Percentiles rank a stretch among this genome's conserved stretches.
Evolutionary conservation across 2,797 vertebrate species (phyloP).

Genomic region (Merluccius polli): DNA sequence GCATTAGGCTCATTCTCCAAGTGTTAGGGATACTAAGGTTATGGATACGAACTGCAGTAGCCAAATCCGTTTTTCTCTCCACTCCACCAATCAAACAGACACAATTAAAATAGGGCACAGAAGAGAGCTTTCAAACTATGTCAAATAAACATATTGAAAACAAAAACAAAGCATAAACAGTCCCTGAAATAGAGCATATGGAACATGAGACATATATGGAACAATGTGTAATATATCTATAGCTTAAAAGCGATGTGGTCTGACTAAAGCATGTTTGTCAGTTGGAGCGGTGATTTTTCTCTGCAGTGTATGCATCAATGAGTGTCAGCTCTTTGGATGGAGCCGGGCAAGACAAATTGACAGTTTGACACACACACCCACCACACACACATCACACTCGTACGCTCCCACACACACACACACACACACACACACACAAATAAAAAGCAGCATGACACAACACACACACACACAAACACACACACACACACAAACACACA

Average conservation of each 20-base stretch:
- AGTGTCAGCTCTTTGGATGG: conserved; percentile 68
- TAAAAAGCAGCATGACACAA: conserved; percentile 7
- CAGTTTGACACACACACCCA: conserved; percentile 43
- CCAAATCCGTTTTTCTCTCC: neutral
- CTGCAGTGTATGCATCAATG: conserved; percentile 65
- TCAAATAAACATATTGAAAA: neutral
- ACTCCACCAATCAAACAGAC: neutral
- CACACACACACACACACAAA: conserved; percentile 21
- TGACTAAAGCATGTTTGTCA: conserved; percentile 73
- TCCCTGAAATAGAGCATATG: neutral
- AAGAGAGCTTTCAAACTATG: neutral
- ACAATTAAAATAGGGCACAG: neutral
- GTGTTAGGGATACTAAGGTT: neutral
- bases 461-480: conserved; percentile 13
- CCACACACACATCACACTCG: conserved; percentile 19
- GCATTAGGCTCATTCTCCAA: neutral
- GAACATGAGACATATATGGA: neutral
- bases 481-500: conserved; percentile 11
- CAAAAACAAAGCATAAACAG: neutral
- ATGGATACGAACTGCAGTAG: neutral
- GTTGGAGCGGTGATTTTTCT: conserved; percentile 68
- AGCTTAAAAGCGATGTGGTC: neutral
- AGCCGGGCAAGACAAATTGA: conserved; percentile 67
- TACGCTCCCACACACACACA: conserved; percentile 16
- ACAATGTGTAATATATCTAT: neutral